Evolutionary conservation across 1,140 invertebrate genomes (phyloP), one percentile per base, ranked within the genome.

Genomic region (Nasonia vitripennis): DNA sequence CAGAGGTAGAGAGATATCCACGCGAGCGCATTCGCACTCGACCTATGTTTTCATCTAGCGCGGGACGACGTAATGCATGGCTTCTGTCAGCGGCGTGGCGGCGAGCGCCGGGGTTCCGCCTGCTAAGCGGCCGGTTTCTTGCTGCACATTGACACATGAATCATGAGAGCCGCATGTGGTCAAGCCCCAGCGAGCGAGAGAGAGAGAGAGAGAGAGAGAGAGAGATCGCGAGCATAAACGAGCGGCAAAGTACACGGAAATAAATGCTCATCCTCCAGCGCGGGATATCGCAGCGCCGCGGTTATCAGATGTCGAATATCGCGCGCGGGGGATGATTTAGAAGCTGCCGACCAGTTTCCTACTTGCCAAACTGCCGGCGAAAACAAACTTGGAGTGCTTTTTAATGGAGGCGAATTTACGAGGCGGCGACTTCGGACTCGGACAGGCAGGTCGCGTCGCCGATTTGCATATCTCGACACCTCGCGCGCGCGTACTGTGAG

Each of bases 81-180:
- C 78, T 85, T 80, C 83, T 85, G 84, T 83, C 81, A 78, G 5
- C 48, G 71, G 62, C 74, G 37, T 17, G 75, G 62, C 75, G 74
- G 37, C 41, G 74, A 48, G 41, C 55, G 17, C 14, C 7, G 55
- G 81, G 31, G 70, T 77, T 68, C 73, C 81, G 73, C 48, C 78
- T 79, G 68, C 83, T 68, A 79, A 67, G 12, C 41, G 41, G 70
- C 45, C 83, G 68, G 41, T 73, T 55, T 84, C 77, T 85, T 62
- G 78, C 83, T 3, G 78, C 20, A 9, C 79, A 86, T 87, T 87
- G 83, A 87, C 83, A 85, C 55, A 85, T 87, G 80, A 85, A 87
- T 87, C 83, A 87, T 79, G 86, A 31, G 79, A 85, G 78, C 80
- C 80, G 80, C 79, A 78, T 81, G 86, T 87, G 81, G 83, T 67